These are phyloP conservation scores for Hyles lineata DNA, from an alignment of 2,888 invertebrate species.

Conservation along the genomic window DNA sequence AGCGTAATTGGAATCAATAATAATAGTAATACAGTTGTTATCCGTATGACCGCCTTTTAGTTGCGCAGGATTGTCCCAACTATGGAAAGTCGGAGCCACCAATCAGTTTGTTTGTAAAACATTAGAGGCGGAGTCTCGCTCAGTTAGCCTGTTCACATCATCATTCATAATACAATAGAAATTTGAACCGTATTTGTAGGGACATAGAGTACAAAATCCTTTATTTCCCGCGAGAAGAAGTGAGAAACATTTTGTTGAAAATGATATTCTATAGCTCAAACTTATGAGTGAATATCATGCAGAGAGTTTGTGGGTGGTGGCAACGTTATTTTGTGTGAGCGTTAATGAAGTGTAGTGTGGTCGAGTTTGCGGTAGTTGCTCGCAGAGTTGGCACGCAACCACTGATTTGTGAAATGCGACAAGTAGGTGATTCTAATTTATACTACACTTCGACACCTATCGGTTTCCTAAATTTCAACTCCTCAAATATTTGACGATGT, in stretches of 20 bases:
- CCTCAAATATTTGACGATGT: background rate
- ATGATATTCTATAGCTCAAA: constrained; percentile 48
- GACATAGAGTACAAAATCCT: background rate
- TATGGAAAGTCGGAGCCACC: constrained; percentile 61
- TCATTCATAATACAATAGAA: constrained; percentile 2
- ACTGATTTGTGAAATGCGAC: constrained; percentile 74
- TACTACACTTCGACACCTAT: constrained; percentile 32
- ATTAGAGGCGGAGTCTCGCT: constrained; percentile 67
- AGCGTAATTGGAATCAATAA: constrained; percentile 24
- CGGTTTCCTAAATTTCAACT: constrained; percentile 21
- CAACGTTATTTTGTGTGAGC: constrained; percentile 76
- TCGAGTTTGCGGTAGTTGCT: constrained; percentile 81
- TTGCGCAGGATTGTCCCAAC: constrained; percentile 78
- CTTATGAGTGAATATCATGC: constrained; percentile 55
- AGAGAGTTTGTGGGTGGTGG: constrained; percentile 51
- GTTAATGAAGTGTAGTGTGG: constrained; percentile 79
- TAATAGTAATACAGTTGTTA: constrained; percentile 54
- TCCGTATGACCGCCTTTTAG: constrained; percentile 64
- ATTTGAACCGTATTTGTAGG: constrained; percentile 30
- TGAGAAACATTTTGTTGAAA: constrained; percentile 33
- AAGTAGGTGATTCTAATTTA: constrained; percentile 53
- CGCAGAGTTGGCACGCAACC: constrained; percentile 80
- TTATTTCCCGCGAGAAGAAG: background rate
- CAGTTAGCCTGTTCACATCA: constrained; percentile 46
- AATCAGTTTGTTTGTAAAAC: constrained; percentile 77